Conservation (phyloP, 2,797 vertebrate species). For the Poecile montanus region DNA sequence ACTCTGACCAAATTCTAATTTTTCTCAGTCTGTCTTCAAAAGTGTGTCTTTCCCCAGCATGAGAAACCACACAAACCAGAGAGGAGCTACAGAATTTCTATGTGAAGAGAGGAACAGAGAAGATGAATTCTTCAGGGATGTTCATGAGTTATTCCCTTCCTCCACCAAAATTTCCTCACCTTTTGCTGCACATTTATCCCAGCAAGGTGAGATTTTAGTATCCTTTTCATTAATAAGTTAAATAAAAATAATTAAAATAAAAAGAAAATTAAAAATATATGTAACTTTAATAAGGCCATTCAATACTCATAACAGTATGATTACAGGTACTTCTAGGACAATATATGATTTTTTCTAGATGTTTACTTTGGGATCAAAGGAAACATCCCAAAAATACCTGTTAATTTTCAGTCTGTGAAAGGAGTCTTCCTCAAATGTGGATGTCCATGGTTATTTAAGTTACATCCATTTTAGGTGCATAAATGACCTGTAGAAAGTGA, state of each 20-base stretch:
- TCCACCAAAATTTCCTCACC: background rate
- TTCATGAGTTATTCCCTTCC: background rate
- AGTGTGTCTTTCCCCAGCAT: background rate
- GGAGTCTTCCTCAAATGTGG: background rate
- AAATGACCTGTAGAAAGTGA: background rate
- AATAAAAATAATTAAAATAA: background rate
- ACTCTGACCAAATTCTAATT: background rate
- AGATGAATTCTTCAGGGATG: background rate
- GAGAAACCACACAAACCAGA: background rate
- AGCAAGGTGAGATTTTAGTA: background rate
- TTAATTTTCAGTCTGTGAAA: background rate
- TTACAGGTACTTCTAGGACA: background rate
- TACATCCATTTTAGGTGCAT: background rate
- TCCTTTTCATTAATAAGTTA: background rate
- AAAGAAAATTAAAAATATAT: background rate
- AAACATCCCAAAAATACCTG: background rate
- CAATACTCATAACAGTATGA: background rate
- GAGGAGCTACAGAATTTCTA: background rate
- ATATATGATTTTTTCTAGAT: background rate
- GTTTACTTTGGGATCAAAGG: background rate
- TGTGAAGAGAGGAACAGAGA: background rate
- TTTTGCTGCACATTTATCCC: background rate
- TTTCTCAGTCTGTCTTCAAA: background rate
- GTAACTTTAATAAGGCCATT: accelerated
- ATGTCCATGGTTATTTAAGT: background rate